Conservation (phyloP, 1,140 invertebrate species). For the Samia ricini region DNA sequence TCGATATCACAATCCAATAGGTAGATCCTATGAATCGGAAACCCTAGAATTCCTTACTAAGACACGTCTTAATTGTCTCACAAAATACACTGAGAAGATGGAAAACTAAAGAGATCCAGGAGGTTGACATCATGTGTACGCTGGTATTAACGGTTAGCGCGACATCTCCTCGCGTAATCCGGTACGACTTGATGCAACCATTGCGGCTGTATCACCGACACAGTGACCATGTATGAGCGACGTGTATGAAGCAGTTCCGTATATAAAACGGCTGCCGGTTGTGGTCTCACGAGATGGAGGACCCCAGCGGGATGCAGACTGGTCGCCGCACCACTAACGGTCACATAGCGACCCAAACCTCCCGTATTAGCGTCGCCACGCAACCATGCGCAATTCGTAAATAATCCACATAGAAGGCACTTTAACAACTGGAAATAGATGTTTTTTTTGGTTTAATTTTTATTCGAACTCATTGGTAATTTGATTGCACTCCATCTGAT, state of each 20-base stretch:
- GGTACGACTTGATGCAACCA: slow-evolving; percentile 80
- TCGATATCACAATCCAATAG: no score
- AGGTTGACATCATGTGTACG: no score
- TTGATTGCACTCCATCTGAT: no score
- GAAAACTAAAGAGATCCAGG: no score
- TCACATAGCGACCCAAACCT: slow-evolving; percentile 49
- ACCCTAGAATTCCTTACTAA: no score
- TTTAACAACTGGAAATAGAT: slow-evolving; percentile 82
- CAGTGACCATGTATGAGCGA: slow-evolving; percentile 88
- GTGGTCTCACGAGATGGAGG: slow-evolving; percentile 81
- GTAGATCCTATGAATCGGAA: no score
- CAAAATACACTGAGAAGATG: no score
- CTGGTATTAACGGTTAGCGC: slow-evolving; percentile 47
- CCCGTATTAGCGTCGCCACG: slow-evolving; percentile 73
- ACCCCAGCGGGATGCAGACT: slow-evolving; percentile 91
- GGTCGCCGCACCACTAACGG: slow-evolving; percentile 45
- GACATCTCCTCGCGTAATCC: slow-evolving; percentile 49
- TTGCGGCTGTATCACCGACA: slow-evolving; percentile 85
- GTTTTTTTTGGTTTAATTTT: no score
- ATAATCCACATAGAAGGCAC: slow-evolving; percentile 89
- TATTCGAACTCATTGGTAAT: no score
- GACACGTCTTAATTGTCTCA: no score
- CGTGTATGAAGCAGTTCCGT: slow-evolving; percentile 93
- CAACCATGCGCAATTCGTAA: slow-evolving; percentile 93
- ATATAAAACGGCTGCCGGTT: slow-evolving; percentile 90